Evolutionary conservation across 2,888 invertebrate genomes (phyloP).

Genomic region (Apamea epomidion): DNA sequence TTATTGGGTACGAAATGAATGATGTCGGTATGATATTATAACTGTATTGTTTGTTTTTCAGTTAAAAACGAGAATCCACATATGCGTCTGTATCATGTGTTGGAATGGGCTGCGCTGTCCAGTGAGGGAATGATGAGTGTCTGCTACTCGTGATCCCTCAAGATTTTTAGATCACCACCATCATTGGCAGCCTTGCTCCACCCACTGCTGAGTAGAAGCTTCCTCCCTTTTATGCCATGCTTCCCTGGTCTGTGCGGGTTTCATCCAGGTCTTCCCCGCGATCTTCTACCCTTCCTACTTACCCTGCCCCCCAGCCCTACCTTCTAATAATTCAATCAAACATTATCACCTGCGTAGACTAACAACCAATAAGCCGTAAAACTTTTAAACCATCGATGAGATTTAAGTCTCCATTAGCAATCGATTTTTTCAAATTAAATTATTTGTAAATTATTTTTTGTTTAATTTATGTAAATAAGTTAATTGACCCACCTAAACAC

Average conservation of each 20-base stretch:
- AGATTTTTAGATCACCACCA: neutral
- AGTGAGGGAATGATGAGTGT: slow-evolving; percentile 80
- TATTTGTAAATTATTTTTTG: slow-evolving; percentile 1
- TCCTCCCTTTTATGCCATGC: neutral
- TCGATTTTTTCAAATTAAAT: neutral
- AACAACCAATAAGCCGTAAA: neutral
- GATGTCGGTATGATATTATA: neutral
- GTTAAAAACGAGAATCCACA: slow-evolving; percentile 84
- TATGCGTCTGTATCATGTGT: slow-evolving; percentile 81
- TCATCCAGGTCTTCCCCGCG: too few relatives aligned
- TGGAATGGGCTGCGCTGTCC: slow-evolving; percentile 83
- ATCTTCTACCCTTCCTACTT: too few relatives aligned
- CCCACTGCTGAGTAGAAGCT: too few relatives aligned
- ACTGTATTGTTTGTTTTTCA: slow-evolving; percentile 68
- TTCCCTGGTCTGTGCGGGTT: neutral
- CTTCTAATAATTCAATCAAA: neutral
- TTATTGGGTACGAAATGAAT: neutral
- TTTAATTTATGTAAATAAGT: neutral
- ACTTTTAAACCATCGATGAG: neutral
- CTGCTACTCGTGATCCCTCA: slow-evolving; percentile 55
- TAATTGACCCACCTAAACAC: neutral
- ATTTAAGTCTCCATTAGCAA: neutral
- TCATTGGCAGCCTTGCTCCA: neutral
- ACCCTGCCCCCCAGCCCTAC: too few relatives aligned
- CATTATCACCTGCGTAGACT: too few relatives aligned